Percentiles rank a stretch among this genome's conserved stretches.
Evolutionary conservation across 1,140 invertebrate genomes (phyloP).

Genomic region (Habropoda laboriosa): DNA sequence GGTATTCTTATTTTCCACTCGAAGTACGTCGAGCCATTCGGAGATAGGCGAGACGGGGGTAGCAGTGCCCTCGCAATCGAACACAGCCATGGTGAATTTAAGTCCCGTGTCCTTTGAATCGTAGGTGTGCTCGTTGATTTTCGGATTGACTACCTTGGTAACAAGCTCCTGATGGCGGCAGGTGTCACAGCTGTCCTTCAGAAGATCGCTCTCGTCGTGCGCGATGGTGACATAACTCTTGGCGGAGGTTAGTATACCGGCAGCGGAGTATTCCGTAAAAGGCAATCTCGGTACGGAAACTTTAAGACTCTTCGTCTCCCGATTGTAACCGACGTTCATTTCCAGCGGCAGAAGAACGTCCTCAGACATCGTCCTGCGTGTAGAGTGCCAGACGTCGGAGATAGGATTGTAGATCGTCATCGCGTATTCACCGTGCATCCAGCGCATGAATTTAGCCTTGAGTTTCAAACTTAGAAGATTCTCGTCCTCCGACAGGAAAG

Average conservation of each 20-base stretch:
- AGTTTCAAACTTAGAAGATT: conserved; percentile 26
- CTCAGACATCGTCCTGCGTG: conserved; percentile 64
- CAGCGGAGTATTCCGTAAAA: conserved; percentile 62
- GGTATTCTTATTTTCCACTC: conserved; percentile 48
- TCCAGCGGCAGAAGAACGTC: conserved; percentile 71
- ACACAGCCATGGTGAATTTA: conserved; percentile 61
- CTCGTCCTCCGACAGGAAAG: conserved; percentile 1
- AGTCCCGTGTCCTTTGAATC: conserved; percentile 72
- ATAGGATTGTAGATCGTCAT: conserved; percentile 78
- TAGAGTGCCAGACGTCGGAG: conserved; percentile 72
- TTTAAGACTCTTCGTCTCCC: conserved; percentile 65
- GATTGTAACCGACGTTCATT: conserved; percentile 67
- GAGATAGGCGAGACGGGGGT: conserved; percentile 34
- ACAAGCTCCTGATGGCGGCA: conserved; percentile 70
- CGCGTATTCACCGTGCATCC: conserved; percentile 70
- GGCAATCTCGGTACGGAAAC: conserved; percentile 69
- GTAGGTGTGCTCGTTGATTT: conserved; percentile 47
- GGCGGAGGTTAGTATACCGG: conserved; percentile 64
- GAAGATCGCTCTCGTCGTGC: conserved; percentile 65
- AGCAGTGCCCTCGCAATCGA: conserved; percentile 72
- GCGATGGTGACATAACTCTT: conserved; percentile 70
- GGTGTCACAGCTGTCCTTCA: conserved; percentile 69
- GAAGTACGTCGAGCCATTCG: conserved; percentile 50
- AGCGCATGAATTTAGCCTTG: conserved; percentile 58
- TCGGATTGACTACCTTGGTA: conserved; percentile 63